Evolutionary conservation across 2,888 invertebrate genomes (phyloP), one percentile per base, ranked within the genome.

Genomic region (Nomada fucata): DNA sequence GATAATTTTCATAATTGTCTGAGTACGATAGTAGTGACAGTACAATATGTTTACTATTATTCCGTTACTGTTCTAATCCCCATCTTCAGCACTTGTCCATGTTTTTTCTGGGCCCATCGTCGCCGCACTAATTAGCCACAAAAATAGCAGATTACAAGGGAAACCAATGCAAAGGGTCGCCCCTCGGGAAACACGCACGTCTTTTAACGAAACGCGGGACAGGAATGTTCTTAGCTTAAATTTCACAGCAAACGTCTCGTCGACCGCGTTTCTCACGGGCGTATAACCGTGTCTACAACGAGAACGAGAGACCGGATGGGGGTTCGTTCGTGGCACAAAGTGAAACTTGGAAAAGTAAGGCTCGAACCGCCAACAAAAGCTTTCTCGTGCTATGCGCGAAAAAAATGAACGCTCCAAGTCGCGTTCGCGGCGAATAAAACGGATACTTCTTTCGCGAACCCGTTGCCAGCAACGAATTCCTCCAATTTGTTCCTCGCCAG

Each of bases 191-290:
- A 53, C 60, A 60, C 18, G 42, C 47, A 67, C 55, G 71, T 77
- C 55, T 71, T 10, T 71, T 50, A 71, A 72, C 44, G 53, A 50
- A 77, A 53, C 36, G 57, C 50, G 42, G 20, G 36, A 36, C 53
- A 53, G 23, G 52, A 69, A 67, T 61, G 61, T 67, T 77, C 60
- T 77, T 67, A 61, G 78, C 53, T 53, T 71, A 59, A 79, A 79
- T 79, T 79, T 79, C 64, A 69, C 76, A 55, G 55, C 26, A 63
- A 63, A 50, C 76, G 78, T 64, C 65, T 63, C 68, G 53, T 20
- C 74, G 53, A 47, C 50, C 65, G 60, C 76, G 77, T 76, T 76
- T 53, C 29, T 18, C 15, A 3, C 4, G 26, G 50, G 2, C n/a
- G 44, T 50, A 11, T 76, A 76, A 76, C 73, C 42, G 76, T 67